phyloP scores from a whole-genome alignment of 2,888 invertebrate species.

The Dorcus hopei region DNA sequence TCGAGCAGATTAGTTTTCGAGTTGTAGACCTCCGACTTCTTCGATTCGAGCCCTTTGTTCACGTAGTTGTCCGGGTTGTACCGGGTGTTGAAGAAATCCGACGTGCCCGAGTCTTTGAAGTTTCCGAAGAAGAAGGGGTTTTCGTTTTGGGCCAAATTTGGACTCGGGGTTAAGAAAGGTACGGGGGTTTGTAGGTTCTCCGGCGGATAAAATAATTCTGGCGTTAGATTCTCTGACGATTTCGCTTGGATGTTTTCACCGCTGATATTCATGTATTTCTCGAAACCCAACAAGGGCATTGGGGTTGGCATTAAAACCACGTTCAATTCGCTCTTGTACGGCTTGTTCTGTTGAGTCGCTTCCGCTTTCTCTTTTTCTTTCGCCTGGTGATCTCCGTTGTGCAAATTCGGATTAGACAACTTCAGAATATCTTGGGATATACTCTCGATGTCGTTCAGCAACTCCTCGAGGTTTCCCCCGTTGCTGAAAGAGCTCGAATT shows the following conservation, averaged over 20 bases:
- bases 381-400: slow-evolving; percentile 2
- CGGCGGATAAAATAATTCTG: slow-evolving; percentile 9
- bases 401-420: slow-evolving; percentile 27
- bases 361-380: slow-evolving; percentile 7
- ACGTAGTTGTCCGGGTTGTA: slow-evolving; percentile 40
- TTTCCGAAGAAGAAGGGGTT: slow-evolving; percentile 43
- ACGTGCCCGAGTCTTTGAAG: slow-evolving; percentile 27
- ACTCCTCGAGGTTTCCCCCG: slow-evolving; percentile 64
- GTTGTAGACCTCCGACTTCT: slow-evolving; percentile 23
- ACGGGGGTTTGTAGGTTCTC: slow-evolving; percentile 5
- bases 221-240: slow-evolving; percentile 12
- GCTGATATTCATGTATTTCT: slow-evolving; percentile 47
- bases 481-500: slow-evolving; percentile 42
- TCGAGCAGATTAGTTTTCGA: slow-evolving; percentile 27
- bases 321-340: slow-evolving; percentile 47
- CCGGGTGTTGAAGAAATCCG: slow-evolving; percentile 38
- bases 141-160: slow-evolving; percentile 16
- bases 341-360: slow-evolving; percentile 26
- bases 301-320: slow-evolving; percentile 49
- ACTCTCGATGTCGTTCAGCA: slow-evolving; percentile 66
- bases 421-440: slow-evolving; percentile 50
- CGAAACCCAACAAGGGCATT: slow-evolving; percentile 48
- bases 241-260: slow-evolving; percentile 37
- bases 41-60: slow-evolving; percentile 10
- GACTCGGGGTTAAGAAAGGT: neutral